phyloP scores from a whole-genome alignment of 2,888 invertebrate species.

The Epinotia bilunana region DNA sequence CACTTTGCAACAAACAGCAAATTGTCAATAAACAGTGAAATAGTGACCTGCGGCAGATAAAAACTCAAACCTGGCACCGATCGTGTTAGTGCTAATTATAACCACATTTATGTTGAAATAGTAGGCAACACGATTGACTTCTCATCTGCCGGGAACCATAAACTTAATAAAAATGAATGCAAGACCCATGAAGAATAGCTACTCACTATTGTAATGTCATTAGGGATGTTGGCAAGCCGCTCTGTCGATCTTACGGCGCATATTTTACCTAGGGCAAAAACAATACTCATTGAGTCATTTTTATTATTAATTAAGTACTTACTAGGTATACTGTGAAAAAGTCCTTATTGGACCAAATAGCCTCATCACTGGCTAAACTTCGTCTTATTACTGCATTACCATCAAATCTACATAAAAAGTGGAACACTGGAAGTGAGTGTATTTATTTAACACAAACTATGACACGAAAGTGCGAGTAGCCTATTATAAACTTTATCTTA shows the following conservation, averaged over 20 bases:
- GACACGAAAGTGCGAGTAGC: neutral
- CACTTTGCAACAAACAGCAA: too few species aligned
- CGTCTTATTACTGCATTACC: neutral
- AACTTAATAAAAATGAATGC: constrained; percentile 12
- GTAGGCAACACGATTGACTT: neutral
- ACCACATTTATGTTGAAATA: neutral
- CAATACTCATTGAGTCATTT: constrained; percentile 53
- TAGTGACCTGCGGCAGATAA: neutral
- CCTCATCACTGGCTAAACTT: neutral
- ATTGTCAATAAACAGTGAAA: neutral
- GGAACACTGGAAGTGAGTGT: neutral
- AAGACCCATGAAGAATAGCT: constrained; percentile 49
- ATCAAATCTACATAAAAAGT: neutral
- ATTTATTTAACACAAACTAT: neutral
- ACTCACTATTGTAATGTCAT: constrained; percentile 73
- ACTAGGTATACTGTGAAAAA: neutral
- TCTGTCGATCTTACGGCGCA: constrained; percentile 64
- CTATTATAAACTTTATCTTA: neutral
- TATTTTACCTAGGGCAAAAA: constrained; percentile 71
- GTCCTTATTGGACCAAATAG: neutral
- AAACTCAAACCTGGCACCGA: neutral
- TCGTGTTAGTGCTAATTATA: neutral
- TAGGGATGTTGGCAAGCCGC: constrained; percentile 66
- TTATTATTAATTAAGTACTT: constrained; percentile 14
- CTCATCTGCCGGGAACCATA: neutral